Percentiles rank a stretch among this genome's conserved stretches.
phyloP scores from a whole-genome alignment of 2,797 vertebrate genomes.

The Rhynchotus rufescens region DNA sequence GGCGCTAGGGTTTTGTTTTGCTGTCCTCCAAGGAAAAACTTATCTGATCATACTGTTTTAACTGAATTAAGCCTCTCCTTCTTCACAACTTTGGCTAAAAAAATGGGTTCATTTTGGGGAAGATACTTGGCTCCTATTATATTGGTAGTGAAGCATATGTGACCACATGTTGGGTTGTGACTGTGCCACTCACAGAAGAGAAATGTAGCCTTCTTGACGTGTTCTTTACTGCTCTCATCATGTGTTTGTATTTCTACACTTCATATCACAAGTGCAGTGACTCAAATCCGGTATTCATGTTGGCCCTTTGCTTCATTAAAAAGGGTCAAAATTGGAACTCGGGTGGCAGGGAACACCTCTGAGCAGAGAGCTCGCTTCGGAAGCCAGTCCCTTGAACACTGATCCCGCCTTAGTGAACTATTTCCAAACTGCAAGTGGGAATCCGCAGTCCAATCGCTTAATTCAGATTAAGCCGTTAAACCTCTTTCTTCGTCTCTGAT shows the following conservation, averaged over 20 bases:
- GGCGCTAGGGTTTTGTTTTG: background rate
- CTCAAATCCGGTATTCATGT: background rate
- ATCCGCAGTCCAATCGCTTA: background rate
- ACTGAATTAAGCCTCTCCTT: background rate
- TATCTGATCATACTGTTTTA: background rate
- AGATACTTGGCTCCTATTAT: background rate
- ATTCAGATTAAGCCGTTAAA: background rate
- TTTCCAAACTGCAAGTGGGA: background rate
- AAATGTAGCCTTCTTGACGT: background rate
- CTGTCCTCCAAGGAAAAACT: background rate
- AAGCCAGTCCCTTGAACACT: background rate
- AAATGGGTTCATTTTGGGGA: background rate
- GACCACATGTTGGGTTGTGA: too few species aligned
- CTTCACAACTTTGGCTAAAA: background rate
- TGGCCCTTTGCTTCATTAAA: background rate
- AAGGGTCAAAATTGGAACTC: background rate
- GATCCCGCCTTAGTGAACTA: background rate
- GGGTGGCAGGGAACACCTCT: background rate
- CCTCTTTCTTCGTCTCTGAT: background rate
- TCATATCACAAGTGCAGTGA: background rate
- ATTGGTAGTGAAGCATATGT: too few species aligned
- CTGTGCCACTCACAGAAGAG: background rate
- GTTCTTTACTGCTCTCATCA: background rate
- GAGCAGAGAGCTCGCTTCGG: background rate
- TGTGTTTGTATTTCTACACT: background rate